These are phyloP conservation scores for Drosophila triauraria DNA, from an alignment of 1,140 invertebrate species.

Conservation along the genomic window DNA sequence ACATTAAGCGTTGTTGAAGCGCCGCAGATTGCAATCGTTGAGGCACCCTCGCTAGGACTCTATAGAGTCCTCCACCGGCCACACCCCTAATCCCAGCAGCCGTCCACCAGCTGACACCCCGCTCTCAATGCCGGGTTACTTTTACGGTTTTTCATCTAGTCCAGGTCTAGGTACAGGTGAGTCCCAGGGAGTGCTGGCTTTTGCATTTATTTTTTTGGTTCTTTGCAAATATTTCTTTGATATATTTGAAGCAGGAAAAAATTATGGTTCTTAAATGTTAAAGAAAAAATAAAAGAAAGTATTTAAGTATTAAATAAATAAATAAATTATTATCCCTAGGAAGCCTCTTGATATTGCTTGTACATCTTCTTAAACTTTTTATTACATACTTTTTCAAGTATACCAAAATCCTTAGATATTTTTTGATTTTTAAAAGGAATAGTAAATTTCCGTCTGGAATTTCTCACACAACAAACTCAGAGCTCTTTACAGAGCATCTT, in stretches of 20 bases:
- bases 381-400: too few relatives aligned
- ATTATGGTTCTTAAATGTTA: not conserved
- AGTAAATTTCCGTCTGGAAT: too few relatives aligned
- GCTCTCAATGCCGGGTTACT: conserved; percentile 10
- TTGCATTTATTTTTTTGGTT: not conserved
- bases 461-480: too few relatives aligned
- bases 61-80: conserved; percentile 3
- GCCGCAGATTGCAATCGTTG: conserved; percentile 79
- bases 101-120: conserved; percentile 1
- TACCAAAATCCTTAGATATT: too few relatives aligned
- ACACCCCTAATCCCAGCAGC: conserved; percentile 12
- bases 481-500: not conserved
- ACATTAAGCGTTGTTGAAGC: conserved; percentile 74
- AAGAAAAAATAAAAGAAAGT: not conserved
- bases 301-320: too few relatives aligned
- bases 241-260: not conserved
- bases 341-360: too few relatives aligned
- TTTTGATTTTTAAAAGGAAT: too few relatives aligned
- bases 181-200: conserved; percentile 1
- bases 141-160: conserved; percentile 5
- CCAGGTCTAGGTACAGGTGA: not conserved
- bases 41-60: conserved; percentile 2
- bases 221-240: conserved; percentile 5
- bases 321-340: too few relatives aligned
- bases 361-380: not conserved